Conservation (phyloP, 2,888 invertebrate species). For the Micoletzkya japonica region DNA sequence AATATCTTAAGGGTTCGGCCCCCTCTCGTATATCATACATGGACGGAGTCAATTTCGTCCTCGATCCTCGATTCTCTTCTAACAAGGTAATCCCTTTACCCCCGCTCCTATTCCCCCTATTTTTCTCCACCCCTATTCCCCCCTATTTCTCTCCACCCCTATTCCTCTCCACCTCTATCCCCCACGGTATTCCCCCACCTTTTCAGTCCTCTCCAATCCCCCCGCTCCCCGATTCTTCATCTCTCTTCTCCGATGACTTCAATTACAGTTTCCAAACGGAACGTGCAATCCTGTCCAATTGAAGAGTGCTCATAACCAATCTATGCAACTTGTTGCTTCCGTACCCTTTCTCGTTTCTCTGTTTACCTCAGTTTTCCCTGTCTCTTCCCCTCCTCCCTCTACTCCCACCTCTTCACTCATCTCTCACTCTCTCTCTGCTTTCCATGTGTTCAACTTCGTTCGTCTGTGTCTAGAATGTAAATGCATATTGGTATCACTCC, state of each 20-base stretch:
- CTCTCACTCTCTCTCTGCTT: not conserved
- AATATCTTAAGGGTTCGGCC: constrained; percentile 15
- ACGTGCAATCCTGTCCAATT: constrained; percentile 8
- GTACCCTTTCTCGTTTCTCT: not conserved
- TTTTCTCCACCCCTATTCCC: too few relatives aligned
- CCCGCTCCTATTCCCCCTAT: too few relatives aligned
- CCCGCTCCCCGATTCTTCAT: not conserved
- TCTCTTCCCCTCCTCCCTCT: not conserved
- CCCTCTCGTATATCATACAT: constrained; percentile 8
- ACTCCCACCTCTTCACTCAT: not conserved
- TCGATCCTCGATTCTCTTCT: not conserved
- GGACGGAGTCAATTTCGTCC: constrained; percentile 22
- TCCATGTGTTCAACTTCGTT: constrained; percentile 4
- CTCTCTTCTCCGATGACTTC: constrained; percentile 24
- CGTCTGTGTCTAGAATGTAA: too few relatives aligned
- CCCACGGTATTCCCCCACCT: too few relatives aligned
- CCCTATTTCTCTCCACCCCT: not conserved
- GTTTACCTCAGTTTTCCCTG: not conserved
- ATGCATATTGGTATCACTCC: too few relatives aligned
- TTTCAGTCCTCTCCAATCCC: constrained; percentile 20
- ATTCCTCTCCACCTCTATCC: constrained; percentile 2
- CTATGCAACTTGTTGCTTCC: not conserved
- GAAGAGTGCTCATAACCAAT: constrained; percentile 11
- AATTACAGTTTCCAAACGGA: constrained; percentile 24
- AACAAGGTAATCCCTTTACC: too few relatives aligned